Evolutionary conservation across 2,113 vertebrate species (phyloP), one percentile per base, ranked within the genome.

Genomic region (Diglossa brunneiventris): DNA sequence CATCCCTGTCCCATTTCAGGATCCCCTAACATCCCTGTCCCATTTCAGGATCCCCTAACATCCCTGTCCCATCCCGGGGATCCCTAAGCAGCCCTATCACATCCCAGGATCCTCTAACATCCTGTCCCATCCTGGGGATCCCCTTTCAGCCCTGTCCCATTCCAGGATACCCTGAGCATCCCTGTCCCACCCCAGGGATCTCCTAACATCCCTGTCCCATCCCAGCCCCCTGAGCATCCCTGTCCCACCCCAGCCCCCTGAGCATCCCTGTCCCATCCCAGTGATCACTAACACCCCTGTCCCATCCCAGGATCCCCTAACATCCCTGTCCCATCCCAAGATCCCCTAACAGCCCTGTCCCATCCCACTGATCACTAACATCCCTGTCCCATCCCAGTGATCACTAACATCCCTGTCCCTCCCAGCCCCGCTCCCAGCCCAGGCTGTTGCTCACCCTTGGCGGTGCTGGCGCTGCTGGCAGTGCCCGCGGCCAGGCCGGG

Each of bases 401-500:
- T 42, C 46, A 5, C 4, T 0, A 15, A 0, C 44, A 20, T 3
- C 56, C 44, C 21, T 0, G 49, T 26, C 24, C 11, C 49, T 50
- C 14, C 5, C 49, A 50, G 49, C 24, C 20, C 56, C 35, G 0
- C 1, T 12, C 46, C 21, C 46, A 49, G 41, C 35, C 56, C 46
- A 5, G 2, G 6, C 5, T 0, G 1, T 27, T 0, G 3, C 98
- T 98, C 96, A 99, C 99, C 99, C 95, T 98, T 98, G 74, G 97
- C 85, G 28, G 96, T 83, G 97, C 96, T 97, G 84, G 98, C 66
- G 63, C 70, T 90, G 85, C 97, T 97, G 58, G 97, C 81, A 42
- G 97, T 74, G 96, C 94, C 97, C 27, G 89, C 0, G 35, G 98
- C 62, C 46, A 98, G 98, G n/a, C 98, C 95, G 0, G 99, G 98